phyloP scores from a whole-genome alignment of 2,888 invertebrate species.

The Schrankia costaestrigalis region DNA sequence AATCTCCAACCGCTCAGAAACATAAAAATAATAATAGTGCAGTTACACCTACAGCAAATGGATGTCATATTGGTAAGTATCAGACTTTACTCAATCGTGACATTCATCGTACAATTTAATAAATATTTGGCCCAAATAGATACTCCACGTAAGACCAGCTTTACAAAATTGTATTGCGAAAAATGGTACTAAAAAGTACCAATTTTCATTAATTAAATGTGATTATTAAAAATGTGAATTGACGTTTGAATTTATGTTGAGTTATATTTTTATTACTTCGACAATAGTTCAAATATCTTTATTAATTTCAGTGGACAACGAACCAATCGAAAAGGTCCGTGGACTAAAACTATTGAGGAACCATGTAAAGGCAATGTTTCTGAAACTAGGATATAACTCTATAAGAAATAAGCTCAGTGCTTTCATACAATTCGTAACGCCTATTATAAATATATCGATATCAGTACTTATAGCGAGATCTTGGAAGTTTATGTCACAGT shows the following conservation, averaged over 20 bases:
- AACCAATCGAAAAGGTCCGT: conserved; percentile 61
- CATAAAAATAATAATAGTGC: conserved; percentile 44
- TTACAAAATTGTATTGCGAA: no score
- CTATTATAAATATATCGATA: conserved; percentile 67
- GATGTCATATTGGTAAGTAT: conserved; percentile 30
- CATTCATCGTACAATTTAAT: no score
- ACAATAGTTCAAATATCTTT: not conserved
- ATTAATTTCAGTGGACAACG: conserved; percentile 49
- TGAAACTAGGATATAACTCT: conserved; percentile 62
- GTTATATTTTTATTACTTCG: no score
- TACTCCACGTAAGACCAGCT: no score
- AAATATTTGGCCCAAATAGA: no score
- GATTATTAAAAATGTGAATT: no score
- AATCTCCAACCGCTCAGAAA: conserved; percentile 34
- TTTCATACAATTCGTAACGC: conserved; percentile 67
- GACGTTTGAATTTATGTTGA: no score
- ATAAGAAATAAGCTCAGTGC: conserved; percentile 64
- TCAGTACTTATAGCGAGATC: conserved; percentile 68
- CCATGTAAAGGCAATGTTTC: conserved; percentile 72
- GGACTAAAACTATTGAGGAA: conserved; percentile 61
- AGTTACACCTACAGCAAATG: conserved; percentile 44
- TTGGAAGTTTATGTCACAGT: conserved; percentile 72
- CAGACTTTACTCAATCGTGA: no score
- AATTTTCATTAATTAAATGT: no score
- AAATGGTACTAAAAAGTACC: no score